Conservation (phyloP, 1,140 invertebrate genomes). For the Nebria ingens region DNA sequence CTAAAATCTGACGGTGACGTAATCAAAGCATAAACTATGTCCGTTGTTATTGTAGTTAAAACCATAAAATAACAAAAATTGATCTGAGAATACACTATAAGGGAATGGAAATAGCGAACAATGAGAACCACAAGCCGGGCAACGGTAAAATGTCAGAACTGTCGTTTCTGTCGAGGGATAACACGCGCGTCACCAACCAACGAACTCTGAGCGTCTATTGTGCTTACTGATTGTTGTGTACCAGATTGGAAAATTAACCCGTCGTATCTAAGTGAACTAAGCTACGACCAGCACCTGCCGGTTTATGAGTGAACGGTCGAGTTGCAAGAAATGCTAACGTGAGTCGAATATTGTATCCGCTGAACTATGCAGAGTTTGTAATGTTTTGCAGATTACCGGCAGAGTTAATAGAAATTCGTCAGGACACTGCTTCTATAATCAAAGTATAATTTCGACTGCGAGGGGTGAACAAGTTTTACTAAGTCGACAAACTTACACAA, state of each 20-base stretch:
- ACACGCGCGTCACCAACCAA: neutral
- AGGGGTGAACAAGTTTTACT: neutral
- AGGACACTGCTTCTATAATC: conserved; percentile 7
- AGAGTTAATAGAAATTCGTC: conserved; percentile 8
- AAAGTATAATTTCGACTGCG: conserved; percentile 5
- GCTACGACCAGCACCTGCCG: neutral
- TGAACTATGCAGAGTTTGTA: neutral
- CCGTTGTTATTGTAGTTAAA: no score
- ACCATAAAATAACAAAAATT: no score
- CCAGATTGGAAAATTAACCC: conserved; percentile 26
- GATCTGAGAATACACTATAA: neutral
- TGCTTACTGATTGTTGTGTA: conserved; percentile 23
- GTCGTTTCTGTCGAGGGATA: neutral
- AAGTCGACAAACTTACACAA: conserved; percentile 5
- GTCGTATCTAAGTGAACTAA: neutral
- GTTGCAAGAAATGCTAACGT: neutral
- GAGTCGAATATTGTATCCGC: neutral
- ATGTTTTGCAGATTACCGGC: conserved; percentile 5
- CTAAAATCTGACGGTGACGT: no score
- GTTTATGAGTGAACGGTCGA: neutral
- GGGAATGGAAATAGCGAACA: neutral
- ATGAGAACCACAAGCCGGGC: no score
- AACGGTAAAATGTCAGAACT: conserved; percentile 2
- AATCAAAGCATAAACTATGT: no score
- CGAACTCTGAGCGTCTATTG: conserved; percentile 18